Conservation (phyloP, 2,113 vertebrate species). For the Neopipo cinnamomea region DNA sequence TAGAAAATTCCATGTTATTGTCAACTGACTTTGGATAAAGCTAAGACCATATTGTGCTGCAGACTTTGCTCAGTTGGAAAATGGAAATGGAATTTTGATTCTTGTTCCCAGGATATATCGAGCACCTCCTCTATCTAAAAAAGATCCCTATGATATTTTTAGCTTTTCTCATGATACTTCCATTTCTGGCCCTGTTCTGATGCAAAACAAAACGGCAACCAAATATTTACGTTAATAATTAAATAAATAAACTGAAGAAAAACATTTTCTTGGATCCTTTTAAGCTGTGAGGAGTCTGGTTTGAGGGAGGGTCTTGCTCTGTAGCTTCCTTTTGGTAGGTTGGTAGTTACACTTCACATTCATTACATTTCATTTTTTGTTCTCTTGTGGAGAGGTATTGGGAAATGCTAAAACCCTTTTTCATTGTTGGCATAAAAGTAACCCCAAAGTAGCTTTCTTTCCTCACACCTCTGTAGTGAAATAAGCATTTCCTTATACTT, state of each 20-base stretch:
- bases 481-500: not conserved
- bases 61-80: not conserved
- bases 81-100: not conserved
- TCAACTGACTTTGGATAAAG: not conserved
- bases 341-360: not conserved
- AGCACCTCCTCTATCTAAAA: not conserved
- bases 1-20: not conserved
- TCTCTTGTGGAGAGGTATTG: rapidly evolving
- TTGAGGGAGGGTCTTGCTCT: not conserved
- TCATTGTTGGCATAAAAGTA: not conserved
- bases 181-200: not conserved
- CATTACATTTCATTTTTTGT: not conserved
- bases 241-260: not conserved
- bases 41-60: not conserved
- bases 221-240: not conserved
- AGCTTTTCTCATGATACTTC: not conserved
- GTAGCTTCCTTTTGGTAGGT: not conserved
- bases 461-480: not conserved
- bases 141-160: not conserved
- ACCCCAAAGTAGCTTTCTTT: not conserved
- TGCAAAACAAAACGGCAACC: not conserved
- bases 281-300: not conserved
- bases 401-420: not conserved
- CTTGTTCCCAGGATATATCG: not conserved
- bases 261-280: not conserved